Percentiles rank a stretch among this genome's conserved stretches.
phyloP scores from a whole-genome alignment of 2,888 invertebrate species.

The Cerceris rybyensis region DNA sequence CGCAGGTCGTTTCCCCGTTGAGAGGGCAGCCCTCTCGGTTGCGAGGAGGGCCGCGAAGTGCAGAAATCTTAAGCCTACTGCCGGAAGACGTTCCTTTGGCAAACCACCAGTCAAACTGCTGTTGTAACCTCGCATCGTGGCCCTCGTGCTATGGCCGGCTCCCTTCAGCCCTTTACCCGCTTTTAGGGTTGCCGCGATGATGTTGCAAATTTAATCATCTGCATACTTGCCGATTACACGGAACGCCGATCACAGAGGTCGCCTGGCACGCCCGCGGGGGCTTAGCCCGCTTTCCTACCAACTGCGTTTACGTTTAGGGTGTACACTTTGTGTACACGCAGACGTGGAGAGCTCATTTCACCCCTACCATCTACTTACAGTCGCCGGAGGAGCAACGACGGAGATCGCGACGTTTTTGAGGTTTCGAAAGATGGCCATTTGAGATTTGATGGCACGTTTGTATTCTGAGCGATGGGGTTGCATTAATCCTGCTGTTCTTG shows the following conservation, averaged over 20 bases:
- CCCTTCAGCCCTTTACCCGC: constrained; percentile 67
- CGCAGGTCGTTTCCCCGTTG: not conserved
- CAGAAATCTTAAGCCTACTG: constrained; percentile 54
- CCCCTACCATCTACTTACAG: too few relatives aligned
- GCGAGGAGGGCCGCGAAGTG: not conserved
- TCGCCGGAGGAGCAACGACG: too few relatives aligned
- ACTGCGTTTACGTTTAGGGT: constrained; percentile 67
- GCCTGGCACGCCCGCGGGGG: constrained; percentile 64
- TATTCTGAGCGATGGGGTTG: too few relatives aligned
- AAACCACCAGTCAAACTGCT: constrained; percentile 75
- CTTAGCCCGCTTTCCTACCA: constrained; percentile 57
- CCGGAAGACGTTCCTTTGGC: constrained; percentile 71
- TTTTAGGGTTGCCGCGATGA: constrained; percentile 80
- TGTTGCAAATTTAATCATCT: constrained; percentile 83
- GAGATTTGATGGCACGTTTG: too few relatives aligned
- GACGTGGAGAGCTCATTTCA: constrained; percentile 13
- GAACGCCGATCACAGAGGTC: constrained; percentile 81
- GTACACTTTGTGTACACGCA: constrained; percentile 64
- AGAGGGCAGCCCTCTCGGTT: not conserved
- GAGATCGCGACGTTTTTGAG: too few relatives aligned
- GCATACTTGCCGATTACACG: constrained; percentile 82
- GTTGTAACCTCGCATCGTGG: constrained; percentile 33
- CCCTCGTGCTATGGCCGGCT: constrained; percentile 17
- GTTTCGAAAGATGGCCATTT: too few relatives aligned
- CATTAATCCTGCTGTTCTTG: too few relatives aligned